Base-by-base conservation (phyloP, 2,888 invertebrate genomes). In the Orthonychiurus folsomi region DNA sequence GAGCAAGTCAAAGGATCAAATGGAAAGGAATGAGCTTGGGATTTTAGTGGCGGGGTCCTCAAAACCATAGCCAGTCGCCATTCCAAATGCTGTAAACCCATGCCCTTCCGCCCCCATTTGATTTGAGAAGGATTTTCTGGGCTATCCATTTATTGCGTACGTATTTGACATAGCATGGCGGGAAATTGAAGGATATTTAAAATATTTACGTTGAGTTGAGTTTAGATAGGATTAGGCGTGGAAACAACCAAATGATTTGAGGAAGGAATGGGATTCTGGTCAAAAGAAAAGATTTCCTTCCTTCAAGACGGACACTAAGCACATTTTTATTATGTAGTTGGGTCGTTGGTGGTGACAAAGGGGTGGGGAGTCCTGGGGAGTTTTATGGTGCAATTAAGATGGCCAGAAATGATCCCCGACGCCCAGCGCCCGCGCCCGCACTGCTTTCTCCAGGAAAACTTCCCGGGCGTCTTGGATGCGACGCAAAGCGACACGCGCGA, bases 181-280 rank as follows among this genome's bases (percentile, higher is more conserved):
- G 37, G 37, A 37, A n/a, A n/a, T n/a, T n/a, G 37, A 37, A 37
- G 37, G 37, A 37, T n/a, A n/a, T 37, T 37, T 37, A 37, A 37
- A 37, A 37, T 37, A 37, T 37, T 37, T 37, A 37, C n/a, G n/a
- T n/a, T n/a, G n/a, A n/a, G 37, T 15, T 37, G 37, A 37, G 37
- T 5, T 15, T 5, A 37, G 37, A 37, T 9, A 37, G n/a, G 37
- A 5, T 37, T 15, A 5, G 37, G 37, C 5, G 15, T 9, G 15
- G 37, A 37, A 37, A 37, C 37, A 5, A 37, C 5, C 15, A 37
- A 37, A 37, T 37, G 37, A 37, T 37, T 37, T 37, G 37, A 37
- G 37, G 37, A 15, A 37, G 37, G 15, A 37, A 37, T 9, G 5
- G 37, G 9, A 37, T 9, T 9, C 5, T 15, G 37, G 37, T 9